Evolutionary conservation across 2,888 invertebrate genomes (phyloP).

Genomic region (Eledone cirrhosa): DNA sequence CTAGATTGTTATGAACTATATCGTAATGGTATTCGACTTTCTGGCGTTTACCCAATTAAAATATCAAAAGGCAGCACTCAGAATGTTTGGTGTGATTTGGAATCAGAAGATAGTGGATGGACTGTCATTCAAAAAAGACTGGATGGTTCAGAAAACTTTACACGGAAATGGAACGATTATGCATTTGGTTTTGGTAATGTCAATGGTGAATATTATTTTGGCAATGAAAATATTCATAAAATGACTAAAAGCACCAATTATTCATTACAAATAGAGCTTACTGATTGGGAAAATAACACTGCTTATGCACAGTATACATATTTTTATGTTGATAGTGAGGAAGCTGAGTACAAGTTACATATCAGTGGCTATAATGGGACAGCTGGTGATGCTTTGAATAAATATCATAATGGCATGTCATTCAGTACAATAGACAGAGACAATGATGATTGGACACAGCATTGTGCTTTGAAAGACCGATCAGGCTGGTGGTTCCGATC

Average conservation of each 20-base stretch:
- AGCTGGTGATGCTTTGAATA: conserved; percentile 83
- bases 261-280: conserved; percentile 80
- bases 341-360: conserved; percentile 77
- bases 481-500: conserved; percentile 61
- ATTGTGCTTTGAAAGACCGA: conserved; percentile 53
- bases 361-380: conserved; percentile 81
- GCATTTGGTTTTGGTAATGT: conserved; percentile 81
- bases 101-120: conserved; percentile 71
- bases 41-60: conserved; percentile 80
- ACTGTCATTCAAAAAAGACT: conserved; percentile 83
- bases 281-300: conserved; percentile 82
- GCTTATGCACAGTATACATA: conserved; percentile 83
- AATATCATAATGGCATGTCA: conserved; percentile 90
- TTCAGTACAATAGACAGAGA: conserved; percentile 90
- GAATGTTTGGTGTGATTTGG: conserved; percentile 77
- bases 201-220: conserved; percentile 85
- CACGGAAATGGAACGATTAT: conserved; percentile 84
- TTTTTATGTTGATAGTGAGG: conserved; percentile 76
- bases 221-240: conserved; percentile 82
- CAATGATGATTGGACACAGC: conserved; percentile 73
- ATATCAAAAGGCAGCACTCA: conserved; percentile 72
- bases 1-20: conserved; percentile 72
- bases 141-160: conserved; percentile 83
- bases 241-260: conserved; percentile 71
- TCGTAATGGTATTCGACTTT: conserved; percentile 72